These are phyloP conservation scores for Malurus alboscapulatus DNA, from an alignment of 2,113 vertebrate species.

Conservation along the genomic window DNA sequence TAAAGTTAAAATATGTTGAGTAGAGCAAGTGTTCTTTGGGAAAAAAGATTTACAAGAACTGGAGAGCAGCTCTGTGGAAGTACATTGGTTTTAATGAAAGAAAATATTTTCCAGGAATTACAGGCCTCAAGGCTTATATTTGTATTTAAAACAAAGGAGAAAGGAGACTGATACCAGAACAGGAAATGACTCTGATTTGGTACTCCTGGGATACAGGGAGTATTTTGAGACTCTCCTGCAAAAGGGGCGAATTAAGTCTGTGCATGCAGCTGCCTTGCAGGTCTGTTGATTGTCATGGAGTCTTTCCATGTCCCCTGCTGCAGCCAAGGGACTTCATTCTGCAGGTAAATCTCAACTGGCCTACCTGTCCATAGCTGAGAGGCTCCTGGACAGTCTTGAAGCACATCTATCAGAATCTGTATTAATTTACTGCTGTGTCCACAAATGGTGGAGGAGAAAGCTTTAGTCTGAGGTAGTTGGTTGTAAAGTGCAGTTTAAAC, in stretches of 20 bases:
- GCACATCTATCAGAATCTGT: neutral
- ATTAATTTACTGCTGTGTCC: neutral
- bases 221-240: neutral
- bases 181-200: neutral
- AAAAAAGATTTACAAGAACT: neutral
- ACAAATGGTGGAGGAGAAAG: neutral
- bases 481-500: neutral
- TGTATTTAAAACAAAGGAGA: neutral
- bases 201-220: neutral
- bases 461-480: neutral
- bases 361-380: neutral
- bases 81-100: neutral
- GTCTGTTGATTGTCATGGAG: neutral
- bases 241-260: accelerated
- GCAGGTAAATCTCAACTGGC: neutral
- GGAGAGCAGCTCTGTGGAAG: neutral
- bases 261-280: neutral
- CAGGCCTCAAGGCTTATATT: neutral
- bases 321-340: neutral
- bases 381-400: neutral
- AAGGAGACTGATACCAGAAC: neutral
- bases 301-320: neutral
- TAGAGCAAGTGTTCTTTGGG: neutral
- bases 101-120: neutral
- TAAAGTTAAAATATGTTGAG: neutral